Percentiles rank a stretch among this genome's conserved stretches.
These are phyloP conservation scores for Picus viridis DNA, from an alignment of 2,797 vertebrate species.

Conservation along the genomic window DNA sequence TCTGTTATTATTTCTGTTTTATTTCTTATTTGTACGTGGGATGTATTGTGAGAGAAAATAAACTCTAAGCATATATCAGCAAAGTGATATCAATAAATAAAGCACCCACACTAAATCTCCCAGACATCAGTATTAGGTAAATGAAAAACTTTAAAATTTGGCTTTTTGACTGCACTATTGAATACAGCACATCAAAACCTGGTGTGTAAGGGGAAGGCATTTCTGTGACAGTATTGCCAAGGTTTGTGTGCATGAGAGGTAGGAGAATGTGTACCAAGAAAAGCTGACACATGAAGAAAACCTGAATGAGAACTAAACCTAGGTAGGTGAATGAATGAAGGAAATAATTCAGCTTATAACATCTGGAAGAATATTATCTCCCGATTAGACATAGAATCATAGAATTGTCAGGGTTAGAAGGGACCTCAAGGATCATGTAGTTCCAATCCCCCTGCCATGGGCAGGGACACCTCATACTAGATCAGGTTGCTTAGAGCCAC, in stretches of 20 bases:
- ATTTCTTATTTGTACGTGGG: conserved; percentile 14
- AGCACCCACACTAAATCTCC: neutral
- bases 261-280: neutral
- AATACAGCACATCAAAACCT: neutral
- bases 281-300: neutral
- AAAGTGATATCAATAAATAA: conserved; percentile 20
- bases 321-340: neutral
- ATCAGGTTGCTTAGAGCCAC: no score
- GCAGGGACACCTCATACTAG: no score
- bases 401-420: no score
- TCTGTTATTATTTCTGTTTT: conserved; percentile 27
- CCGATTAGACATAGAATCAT: neutral
- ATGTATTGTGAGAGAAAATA: neutral
- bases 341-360: neutral
- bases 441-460: no score
- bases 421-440: no score
- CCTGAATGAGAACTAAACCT: neutral
- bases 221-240: neutral
- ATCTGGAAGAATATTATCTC: neutral
- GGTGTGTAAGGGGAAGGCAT: neutral
- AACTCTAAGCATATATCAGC: neutral
- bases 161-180: neutral
- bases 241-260: neutral
- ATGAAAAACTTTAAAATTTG: neutral
- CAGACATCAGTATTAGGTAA: neutral